Evolutionary conservation across 2,113 vertebrate species (phyloP).

Genomic region (Cynoglossus semilaevis): DNA sequence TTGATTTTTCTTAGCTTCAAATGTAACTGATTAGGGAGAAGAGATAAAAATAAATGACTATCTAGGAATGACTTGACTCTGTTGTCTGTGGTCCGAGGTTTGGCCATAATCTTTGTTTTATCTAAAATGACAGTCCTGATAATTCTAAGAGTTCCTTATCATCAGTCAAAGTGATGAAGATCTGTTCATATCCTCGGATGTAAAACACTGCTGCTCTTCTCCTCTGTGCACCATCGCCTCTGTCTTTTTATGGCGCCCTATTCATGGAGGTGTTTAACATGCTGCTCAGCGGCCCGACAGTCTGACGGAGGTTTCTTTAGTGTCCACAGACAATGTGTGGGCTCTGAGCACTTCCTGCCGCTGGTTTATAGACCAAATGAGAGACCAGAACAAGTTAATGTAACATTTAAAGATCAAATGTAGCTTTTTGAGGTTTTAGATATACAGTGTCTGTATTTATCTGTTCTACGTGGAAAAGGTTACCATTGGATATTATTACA

Average conservation of each 20-base stretch:
- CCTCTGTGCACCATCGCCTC: background rate
- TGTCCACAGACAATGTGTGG: background rate
- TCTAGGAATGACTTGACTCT: no score
- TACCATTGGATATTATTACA: no score
- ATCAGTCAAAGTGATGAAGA: no score
- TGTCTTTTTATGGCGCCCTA: background rate
- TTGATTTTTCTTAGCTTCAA: no score
- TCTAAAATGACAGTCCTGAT: no score
- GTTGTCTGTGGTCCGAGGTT: no score
- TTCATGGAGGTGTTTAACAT: constrained; percentile 1
- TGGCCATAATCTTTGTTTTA: no score
- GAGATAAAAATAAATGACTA: no score
- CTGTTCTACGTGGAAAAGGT: no score
- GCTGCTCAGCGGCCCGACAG: background rate
- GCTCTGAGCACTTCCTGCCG: background rate
- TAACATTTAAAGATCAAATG: background rate
- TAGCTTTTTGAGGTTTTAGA: background rate
- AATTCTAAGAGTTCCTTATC: no score
- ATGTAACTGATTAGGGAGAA: no score
- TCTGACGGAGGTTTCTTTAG: background rate
- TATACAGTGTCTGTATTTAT: background rate
- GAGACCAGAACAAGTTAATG: background rate
- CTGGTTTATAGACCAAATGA: background rate
- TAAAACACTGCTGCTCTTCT: background rate
- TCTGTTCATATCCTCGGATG: background rate